Evolutionary conservation across 2,888 invertebrate genomes (phyloP).

Genomic region (Machimus atricapillus): DNA sequence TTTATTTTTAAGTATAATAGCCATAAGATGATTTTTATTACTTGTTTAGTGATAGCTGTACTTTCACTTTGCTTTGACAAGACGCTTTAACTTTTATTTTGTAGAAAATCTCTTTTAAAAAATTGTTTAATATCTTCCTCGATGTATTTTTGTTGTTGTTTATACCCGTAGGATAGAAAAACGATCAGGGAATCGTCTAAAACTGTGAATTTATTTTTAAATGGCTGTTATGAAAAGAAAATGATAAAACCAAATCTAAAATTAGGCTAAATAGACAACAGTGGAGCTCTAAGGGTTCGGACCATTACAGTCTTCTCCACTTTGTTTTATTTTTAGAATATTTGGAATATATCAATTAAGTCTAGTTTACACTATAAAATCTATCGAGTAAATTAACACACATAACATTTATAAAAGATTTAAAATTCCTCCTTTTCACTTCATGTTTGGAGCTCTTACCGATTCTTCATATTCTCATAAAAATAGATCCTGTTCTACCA

Average conservation of each 20-base stretch:
- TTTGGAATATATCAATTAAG: not conserved
- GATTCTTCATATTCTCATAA: not conserved
- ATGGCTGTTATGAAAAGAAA: constrained; percentile 19
- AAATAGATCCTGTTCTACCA: not conserved
- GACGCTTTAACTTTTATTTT: constrained; percentile 24
- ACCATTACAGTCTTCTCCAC: not conserved
- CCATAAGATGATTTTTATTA: constrained; percentile 16
- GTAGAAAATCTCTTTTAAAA: not conserved
- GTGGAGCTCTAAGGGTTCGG: not conserved
- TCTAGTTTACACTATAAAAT: not conserved
- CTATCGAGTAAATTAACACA: not conserved
- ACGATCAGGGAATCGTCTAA: constrained; percentile 27
- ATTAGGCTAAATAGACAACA: not conserved
- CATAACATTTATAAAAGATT: not conserved
- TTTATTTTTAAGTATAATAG: not conserved
- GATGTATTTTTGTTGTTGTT: constrained; percentile 32
- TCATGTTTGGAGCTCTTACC: no score
- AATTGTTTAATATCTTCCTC: constrained; percentile 8
- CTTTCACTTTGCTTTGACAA: constrained; percentile 21
- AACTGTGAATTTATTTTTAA: constrained; percentile 19
- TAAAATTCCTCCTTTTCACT: not conserved
- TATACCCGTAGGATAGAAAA: constrained; percentile 30
- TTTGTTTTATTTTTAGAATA: not conserved
- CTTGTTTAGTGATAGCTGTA: constrained; percentile 16
- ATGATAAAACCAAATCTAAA: constrained; percentile 10